phyloP scores from a whole-genome alignment of 2,113 vertebrate genomes.

The Labrus mixtus region DNA sequence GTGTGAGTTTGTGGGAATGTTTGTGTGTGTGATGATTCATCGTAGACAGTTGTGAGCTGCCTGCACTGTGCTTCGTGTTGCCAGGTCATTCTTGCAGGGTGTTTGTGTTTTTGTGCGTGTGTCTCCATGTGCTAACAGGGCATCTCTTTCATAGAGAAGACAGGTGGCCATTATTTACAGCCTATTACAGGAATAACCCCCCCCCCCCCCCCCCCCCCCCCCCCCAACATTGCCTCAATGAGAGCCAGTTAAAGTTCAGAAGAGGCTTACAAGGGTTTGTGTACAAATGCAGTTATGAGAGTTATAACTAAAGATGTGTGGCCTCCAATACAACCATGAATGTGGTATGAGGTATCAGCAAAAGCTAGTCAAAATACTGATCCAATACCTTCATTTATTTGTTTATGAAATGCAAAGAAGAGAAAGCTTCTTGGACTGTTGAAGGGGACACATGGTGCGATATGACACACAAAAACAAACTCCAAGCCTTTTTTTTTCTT shows the following conservation, averaged over 20 bases:
- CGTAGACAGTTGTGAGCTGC: slow-evolving; percentile 43
- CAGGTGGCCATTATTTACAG: slow-evolving; percentile 69
- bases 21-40: slow-evolving; percentile 62
- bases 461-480: no score
- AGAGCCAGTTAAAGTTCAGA: slow-evolving; percentile 44
- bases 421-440: no score
- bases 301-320: not conserved
- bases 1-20: slow-evolving; percentile 22
- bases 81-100: slow-evolving; percentile 14
- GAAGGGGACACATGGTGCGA: no score
- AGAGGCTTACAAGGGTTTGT: not conserved
- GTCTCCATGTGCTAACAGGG: slow-evolving; percentile 41
- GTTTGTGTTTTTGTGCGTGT: slow-evolving; percentile 40
- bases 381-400: no score
- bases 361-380: no score
- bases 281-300: slow-evolving; percentile 15
- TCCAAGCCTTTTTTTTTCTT: no score
- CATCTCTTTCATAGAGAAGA: slow-evolving; percentile 48
- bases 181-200: slow-evolving; percentile 73
- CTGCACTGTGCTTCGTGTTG: not conserved
- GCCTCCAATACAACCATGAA: no score
- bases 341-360: no score
- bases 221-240: slow-evolving; percentile 5
- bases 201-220: not conserved
- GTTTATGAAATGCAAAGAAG: no score